phyloP scores from a whole-genome alignment of 2,888 invertebrate genomes.

The Parasteatoda lunata region DNA sequence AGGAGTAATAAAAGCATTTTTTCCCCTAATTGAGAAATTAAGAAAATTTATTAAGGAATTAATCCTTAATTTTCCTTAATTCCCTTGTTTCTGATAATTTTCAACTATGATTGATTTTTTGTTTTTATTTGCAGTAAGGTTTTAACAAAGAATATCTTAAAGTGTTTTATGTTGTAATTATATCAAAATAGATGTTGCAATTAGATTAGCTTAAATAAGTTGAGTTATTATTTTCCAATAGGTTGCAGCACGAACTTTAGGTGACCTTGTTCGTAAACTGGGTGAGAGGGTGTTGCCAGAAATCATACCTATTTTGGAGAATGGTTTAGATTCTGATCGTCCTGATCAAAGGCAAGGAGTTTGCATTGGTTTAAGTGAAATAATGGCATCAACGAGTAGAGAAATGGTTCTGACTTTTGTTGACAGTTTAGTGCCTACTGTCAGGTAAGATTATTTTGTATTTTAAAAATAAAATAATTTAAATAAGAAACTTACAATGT shows the following conservation, averaged over 20 bases:
- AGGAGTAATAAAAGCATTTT: no score
- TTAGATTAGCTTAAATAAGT: no score
- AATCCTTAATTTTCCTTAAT: no score
- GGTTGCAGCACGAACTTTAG: constrained; percentile 95
- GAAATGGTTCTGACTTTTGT: constrained; percentile 95
- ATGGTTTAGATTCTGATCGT: constrained; percentile 91
- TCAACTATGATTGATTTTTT: neutral
- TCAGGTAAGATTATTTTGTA: constrained; percentile 77
- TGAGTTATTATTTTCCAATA: constrained; percentile 70
- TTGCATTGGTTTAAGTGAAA: constrained; percentile 97
- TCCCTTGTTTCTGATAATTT: neutral
- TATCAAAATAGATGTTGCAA: no score
- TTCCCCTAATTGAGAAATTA: no score
- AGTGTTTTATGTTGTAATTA: no score
- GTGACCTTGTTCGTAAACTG: constrained; percentile 96
- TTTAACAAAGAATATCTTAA: neutral
- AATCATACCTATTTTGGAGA: constrained; percentile 97
- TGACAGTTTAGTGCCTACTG: constrained; percentile 91
- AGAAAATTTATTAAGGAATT: no score
- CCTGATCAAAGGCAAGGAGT: constrained; percentile 98
- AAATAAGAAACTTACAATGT: no score
- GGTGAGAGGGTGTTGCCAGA: constrained; percentile 98
- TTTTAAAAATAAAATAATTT: neutral
- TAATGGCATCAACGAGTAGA: constrained; percentile 95
- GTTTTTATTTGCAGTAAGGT: neutral